These are phyloP conservation scores for Uloborus diversus DNA, from an alignment of 1,140 invertebrate genomes.

Conservation along the genomic window DNA sequence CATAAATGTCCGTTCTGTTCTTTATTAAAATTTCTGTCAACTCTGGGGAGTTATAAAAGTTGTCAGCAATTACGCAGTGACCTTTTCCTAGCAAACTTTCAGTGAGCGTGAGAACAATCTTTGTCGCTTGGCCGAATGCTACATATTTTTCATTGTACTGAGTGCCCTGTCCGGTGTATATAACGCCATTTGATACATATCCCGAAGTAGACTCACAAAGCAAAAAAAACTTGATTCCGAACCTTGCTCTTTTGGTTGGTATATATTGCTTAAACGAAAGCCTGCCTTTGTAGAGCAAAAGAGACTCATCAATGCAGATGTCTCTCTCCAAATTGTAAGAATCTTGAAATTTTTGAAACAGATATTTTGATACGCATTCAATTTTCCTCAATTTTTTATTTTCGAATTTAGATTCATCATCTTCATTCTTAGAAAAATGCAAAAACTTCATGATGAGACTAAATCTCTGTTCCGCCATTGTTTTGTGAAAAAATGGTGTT, in stretches of 20 bases:
- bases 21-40: conserved; percentile 7
- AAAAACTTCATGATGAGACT: conserved; percentile 8
- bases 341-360: not conserved
- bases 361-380: not conserved
- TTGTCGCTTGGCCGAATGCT: not conserved
- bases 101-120: not conserved
- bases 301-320: not conserved
- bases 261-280: not conserved
- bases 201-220: not conserved
- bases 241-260: conserved; percentile 12
- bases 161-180: conserved; percentile 22
- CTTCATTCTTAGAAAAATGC: conserved; percentile 31
- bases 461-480: not conserved
- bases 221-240: conserved; percentile 3
- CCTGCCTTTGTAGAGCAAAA: conserved; percentile 5
- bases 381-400: conserved; percentile 11
- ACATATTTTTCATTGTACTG: conserved; percentile 8
- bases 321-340: not conserved
- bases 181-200: conserved; percentile 20
- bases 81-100: conserved; percentile 21
- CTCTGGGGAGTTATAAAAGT: conserved; percentile 29
- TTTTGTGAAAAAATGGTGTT: conserved; percentile 3
- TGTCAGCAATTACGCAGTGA: conserved; percentile 20
- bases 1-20: conserved; percentile 6
- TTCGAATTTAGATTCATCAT: not conserved